phyloP scores from a whole-genome alignment of 2,797 vertebrate species.

The Mus caroli region DNA sequence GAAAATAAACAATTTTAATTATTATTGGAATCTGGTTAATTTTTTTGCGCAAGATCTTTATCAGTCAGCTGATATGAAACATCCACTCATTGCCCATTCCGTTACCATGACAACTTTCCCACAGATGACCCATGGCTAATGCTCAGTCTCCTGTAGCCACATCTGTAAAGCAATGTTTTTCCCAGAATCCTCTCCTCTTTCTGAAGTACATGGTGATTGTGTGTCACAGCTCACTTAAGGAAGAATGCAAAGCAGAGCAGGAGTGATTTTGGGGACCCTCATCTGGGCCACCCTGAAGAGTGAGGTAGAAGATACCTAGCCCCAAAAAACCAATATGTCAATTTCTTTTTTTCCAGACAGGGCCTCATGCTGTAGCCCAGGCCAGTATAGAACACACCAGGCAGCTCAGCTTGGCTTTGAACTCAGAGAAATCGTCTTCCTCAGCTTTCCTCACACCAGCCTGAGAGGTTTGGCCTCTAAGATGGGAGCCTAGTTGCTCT shows the following conservation, averaged over 20 bases:
- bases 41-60: neutral
- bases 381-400: neutral
- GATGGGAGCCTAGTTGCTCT: neutral
- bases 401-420: neutral
- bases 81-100: accelerated
- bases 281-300: accelerated
- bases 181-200: neutral
- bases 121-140: accelerated
- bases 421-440: neutral
- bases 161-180: neutral
- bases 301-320: neutral
- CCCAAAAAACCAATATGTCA: accelerated
- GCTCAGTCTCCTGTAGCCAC: too few species aligned
- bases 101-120: accelerated
- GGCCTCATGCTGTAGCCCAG: neutral
- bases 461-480: neutral
- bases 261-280: neutral
- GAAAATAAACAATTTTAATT: neutral
- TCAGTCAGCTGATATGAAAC: neutral
- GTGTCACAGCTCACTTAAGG: neutral
- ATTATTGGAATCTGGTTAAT: neutral
- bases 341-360: neutral
- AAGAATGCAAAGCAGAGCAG: neutral
- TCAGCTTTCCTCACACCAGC: neutral
- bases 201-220: neutral